Conservation (phyloP, 1,140 invertebrate species). For the Halictus rubicundus region DNA sequence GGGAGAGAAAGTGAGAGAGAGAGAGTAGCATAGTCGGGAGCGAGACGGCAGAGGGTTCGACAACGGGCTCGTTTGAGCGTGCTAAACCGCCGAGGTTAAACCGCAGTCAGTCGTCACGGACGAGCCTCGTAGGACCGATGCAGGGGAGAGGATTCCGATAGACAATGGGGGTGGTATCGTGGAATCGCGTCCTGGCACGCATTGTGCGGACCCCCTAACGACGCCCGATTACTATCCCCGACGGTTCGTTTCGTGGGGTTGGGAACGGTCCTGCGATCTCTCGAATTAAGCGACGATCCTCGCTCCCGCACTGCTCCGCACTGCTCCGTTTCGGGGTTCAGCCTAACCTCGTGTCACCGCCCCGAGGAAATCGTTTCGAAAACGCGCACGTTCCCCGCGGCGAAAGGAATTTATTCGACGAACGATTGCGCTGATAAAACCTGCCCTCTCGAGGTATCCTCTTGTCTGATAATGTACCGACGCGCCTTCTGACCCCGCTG, state of each 20-base stretch:
- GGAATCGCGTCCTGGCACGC: constrained; percentile 76
- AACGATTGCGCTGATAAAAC: background rate
- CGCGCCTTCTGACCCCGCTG: too few species aligned
- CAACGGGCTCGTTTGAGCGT: constrained; percentile 77
- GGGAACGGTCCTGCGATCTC: constrained; percentile 48
- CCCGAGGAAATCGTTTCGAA: constrained; percentile 22
- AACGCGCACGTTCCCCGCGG: background rate
- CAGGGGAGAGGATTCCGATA: constrained; percentile 64
- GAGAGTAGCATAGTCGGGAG: background rate
- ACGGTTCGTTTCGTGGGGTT: constrained; percentile 53
- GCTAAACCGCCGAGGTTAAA: constrained; percentile 76
- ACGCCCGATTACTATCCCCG: constrained; percentile 73
- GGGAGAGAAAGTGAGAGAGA: too few species aligned
- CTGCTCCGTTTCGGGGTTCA: background rate
- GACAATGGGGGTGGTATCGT: constrained; percentile 78
- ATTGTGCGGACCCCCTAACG: constrained; percentile 76
- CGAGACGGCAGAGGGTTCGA: constrained; percentile 42
- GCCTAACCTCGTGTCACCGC: background rate
- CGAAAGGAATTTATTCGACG: constrained; percentile 23
- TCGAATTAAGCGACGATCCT: constrained; percentile 51
- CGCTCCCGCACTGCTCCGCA: background rate
- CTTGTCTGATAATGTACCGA: too few species aligned
- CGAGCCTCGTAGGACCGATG: constrained; percentile 57
- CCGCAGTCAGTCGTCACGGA: constrained; percentile 73
- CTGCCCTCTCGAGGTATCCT: background rate